Conservation (phyloP, 2,797 vertebrate genomes). For the Benthosema pterotum region DNA sequence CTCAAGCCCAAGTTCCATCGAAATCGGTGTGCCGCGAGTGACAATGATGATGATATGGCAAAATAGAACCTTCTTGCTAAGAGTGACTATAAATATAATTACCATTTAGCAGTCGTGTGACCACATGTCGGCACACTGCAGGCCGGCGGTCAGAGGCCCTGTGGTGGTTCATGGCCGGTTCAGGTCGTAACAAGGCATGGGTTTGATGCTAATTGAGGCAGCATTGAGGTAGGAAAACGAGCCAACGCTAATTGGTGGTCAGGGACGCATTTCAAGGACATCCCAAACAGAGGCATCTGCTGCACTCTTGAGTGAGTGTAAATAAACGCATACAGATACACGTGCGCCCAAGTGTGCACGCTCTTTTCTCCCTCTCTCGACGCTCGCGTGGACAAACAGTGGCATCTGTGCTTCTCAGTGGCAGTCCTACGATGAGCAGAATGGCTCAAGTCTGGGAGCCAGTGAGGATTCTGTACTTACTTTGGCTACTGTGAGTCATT, state of each 20-base stretch:
- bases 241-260: constrained; percentile 66
- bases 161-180: constrained; percentile 28
- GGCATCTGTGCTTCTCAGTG: constrained; percentile 64
- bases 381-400: constrained; percentile 54
- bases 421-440: constrained; percentile 38
- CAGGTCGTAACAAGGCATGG: constrained; percentile 51
- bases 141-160: constrained; percentile 57
- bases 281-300: constrained; percentile 68
- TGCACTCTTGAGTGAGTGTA: constrained; percentile 36
- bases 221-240: constrained; percentile 58
- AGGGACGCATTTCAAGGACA: constrained; percentile 75
- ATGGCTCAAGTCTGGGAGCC: constrained; percentile 12
- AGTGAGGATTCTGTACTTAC: constrained; percentile 14
- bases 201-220: constrained; percentile 68
- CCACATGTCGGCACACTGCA: constrained; percentile 41
- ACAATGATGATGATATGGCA: too few relatives aligned
- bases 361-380: constrained; percentile 1
- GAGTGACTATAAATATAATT: too few relatives aligned
- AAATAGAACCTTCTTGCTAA: too few relatives aligned
- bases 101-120: constrained; percentile 48
- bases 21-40: too few relatives aligned
- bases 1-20: too few relatives aligned
- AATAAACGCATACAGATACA: constrained; percentile 31
- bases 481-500: constrained; percentile 1
- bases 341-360: constrained; percentile 12